These are phyloP conservation scores for Agapornis canus DNA, from an alignment of 2,797 vertebrate genomes.

Conservation along the genomic window DNA sequence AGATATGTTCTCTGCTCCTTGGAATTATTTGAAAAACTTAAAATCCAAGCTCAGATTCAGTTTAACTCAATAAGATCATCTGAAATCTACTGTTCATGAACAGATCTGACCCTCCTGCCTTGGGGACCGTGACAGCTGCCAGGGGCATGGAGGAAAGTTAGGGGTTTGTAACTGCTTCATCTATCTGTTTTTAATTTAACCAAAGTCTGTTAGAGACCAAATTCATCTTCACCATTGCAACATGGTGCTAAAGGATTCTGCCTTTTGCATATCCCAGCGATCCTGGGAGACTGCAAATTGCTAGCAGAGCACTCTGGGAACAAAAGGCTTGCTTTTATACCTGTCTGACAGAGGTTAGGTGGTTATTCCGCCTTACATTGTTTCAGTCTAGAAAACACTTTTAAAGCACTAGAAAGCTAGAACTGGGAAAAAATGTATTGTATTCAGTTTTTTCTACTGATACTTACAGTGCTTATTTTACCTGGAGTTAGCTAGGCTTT, in stretches of 20 bases:
- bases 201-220: not conserved
- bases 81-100: not conserved
- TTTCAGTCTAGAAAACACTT: not conserved
- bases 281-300: not conserved
- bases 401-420: not conserved
- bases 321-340: not conserved
- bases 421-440: not conserved
- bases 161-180: not conserved
- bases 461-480: not conserved
- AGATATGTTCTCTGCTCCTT: not conserved
- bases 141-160: not conserved
- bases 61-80: not conserved
- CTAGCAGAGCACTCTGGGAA: not conserved
- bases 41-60: not conserved
- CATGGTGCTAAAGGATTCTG: not conserved
- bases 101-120: not conserved
- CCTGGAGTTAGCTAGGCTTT: not conserved
- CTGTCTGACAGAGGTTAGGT: not conserved
- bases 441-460: not conserved
- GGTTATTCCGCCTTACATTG: not conserved
- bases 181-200: not conserved
- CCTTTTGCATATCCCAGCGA: not conserved
- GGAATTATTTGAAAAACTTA: slow-evolving; percentile 8
- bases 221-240: not conserved
- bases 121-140: not conserved